Percentiles rank a stretch among this genome's conserved stretches.
Conservation (phyloP, 1,140 invertebrate species). For the Pygmarrhopalites habei region DNA sequence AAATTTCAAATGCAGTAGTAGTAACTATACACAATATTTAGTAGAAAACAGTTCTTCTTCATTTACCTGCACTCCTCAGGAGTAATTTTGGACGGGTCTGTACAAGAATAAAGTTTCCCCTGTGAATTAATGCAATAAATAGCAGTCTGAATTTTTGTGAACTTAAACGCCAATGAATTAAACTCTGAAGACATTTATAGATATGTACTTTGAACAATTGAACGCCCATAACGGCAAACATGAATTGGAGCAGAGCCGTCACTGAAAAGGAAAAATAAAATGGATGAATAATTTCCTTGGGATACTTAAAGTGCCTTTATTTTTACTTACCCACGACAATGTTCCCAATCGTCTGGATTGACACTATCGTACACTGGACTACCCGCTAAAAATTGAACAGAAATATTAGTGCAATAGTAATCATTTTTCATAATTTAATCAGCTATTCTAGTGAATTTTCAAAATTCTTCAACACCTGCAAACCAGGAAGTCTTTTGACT, state of each 20-base stretch:
- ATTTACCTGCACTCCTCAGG: conserved; percentile 80
- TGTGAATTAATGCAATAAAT: too few relatives aligned
- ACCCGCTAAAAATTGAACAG: conserved; percentile 86
- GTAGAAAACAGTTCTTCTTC: too few relatives aligned
- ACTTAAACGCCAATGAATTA: too few relatives aligned
- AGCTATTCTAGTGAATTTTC: neutral
- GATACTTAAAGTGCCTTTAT: too few relatives aligned
- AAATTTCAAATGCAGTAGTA: too few relatives aligned
- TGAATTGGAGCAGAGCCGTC: conserved; percentile 97
- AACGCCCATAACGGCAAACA: conserved; percentile 99
- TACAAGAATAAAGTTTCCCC: conserved; percentile 82
- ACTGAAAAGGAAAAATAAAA: too few relatives aligned
- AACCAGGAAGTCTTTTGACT: conserved; percentile 98
- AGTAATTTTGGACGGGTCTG: conserved; percentile 79
- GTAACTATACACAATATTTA: too few relatives aligned
- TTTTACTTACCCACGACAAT: too few relatives aligned
- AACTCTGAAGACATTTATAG: neutral
- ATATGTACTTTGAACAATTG: conserved; percentile 93
- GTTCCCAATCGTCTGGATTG: conserved; percentile 98
- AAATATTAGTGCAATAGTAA: neutral
- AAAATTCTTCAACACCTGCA: conserved; percentile 78
- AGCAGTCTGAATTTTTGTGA: too few relatives aligned
- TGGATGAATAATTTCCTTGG: too few relatives aligned
- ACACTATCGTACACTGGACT: conserved; percentile 98
- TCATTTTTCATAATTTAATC: neutral